Evolutionary conservation across 2,888 invertebrate genomes (phyloP), one percentile per base, ranked within the genome.

Genomic region (Uropetala carovei): DNA sequence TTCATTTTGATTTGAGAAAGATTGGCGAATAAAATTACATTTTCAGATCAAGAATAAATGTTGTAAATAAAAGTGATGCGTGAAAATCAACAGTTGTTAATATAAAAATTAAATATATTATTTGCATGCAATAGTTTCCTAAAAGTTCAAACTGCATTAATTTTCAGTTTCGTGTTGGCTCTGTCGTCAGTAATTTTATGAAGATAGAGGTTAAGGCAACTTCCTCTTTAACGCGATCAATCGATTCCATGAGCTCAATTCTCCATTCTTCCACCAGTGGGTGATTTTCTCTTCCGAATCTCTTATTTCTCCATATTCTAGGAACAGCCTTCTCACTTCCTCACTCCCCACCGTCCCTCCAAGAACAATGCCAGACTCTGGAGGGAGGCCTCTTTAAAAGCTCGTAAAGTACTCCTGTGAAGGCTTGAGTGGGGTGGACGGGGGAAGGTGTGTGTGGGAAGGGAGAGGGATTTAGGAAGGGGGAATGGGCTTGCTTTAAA

Each of bases 381-480:
- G 60, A 60, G 86, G 43, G 60, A 64, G 43, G 60, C 89, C 89
- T 89, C 68, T 89, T 89, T 89, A 89, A 89, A 89, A 89, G 89
- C 64, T 68, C 64, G 68, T 68, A 89, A 64, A 89, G 89, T 64
- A 43, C 16, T n/a, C 18, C 30, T 11, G 30, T 16, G 75, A 16
- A 60, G 60, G 86, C 3, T 11, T n/a, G 43, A 43, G 30, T 10
- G 89, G 89, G 64, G 59, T 59, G 27, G 22, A 59, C 59, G 59
- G 59, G 30, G 59, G 4, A 22, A 14, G 8, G 22, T 22, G 89
- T 43, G 68, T n/a, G 43, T 16, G 83, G 14, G 43, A 56, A 43
- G 64, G 30, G 22, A 14, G 18, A 89, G 43, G 18, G 18, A 30
- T 57, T 57, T 14, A 5, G 43, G 58, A 22, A 85, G 13, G 13